Percentiles rank a stretch among this genome's conserved stretches.
phyloP scores from a whole-genome alignment of 2,888 invertebrate genomes.

The Nephrotoma flavescens region DNA sequence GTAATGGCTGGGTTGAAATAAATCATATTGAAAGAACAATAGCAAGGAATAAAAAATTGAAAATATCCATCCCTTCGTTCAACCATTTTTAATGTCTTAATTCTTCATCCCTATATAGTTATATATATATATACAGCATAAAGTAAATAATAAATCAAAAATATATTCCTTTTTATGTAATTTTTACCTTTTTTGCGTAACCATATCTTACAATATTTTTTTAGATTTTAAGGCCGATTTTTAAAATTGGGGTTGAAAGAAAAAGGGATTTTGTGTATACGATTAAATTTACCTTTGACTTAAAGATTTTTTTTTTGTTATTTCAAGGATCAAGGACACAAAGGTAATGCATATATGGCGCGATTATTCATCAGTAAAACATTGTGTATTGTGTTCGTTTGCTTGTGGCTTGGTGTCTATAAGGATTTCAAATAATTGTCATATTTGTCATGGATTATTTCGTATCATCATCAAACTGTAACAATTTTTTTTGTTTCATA shows the following conservation, averaged over 20 bases:
- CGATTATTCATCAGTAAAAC: neutral
- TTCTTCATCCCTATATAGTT: neutral
- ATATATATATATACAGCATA: neutral
- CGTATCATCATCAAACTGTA: neutral
- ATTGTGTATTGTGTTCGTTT: neutral
- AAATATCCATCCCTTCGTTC: neutral
- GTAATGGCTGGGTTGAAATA: neutral
- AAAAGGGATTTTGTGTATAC: neutral
- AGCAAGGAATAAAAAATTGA: neutral
- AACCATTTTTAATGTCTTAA: constrained; percentile 4
- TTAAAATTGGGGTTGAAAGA: neutral
- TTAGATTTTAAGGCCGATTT: neutral
- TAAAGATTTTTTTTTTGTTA: neutral
- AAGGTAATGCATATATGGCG: neutral
- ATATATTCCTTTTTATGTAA: neutral
- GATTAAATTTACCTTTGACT: neutral
- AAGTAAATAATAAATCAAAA: neutral
- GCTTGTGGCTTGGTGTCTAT: neutral
- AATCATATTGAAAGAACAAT: neutral
- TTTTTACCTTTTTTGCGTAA: neutral
- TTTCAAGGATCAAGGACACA: neutral
- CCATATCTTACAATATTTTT: neutral
- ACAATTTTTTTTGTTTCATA: neutral
- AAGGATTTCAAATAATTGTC: neutral
- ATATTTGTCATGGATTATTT: neutral